A percentile compares a stretch with the other conserved stretches of the same genome.
Evolutionary conservation across 2,888 invertebrate species (phyloP).

Genomic region (Siphlonurus alternatus): DNA sequence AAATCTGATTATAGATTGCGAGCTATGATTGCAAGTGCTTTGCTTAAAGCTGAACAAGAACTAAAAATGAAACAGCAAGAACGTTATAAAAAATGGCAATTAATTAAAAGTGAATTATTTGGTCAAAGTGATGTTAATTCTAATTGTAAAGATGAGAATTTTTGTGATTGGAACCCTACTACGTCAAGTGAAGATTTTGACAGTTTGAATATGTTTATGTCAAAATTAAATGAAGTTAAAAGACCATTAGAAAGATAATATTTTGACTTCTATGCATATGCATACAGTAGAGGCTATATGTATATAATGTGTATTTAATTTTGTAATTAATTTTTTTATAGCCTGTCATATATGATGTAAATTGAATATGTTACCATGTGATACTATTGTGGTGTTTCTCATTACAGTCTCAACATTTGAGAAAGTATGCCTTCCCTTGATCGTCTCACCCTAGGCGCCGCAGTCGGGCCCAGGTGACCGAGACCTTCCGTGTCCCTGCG

Average conservation of each 20-base stretch:
- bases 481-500: not conserved
- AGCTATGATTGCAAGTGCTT: not conserved
- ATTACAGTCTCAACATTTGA: not conserved
- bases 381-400: not conserved
- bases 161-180: too few relatives aligned
- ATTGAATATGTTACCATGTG: too few relatives aligned
- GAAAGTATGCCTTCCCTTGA: not conserved
- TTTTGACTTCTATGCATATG: too few relatives aligned
- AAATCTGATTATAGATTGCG: not conserved
- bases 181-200: not conserved
- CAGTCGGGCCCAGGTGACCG: not conserved
- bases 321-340: too few relatives aligned
- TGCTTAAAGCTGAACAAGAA: not conserved
- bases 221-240: not conserved
- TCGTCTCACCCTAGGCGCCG: not conserved
- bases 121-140: not conserved
- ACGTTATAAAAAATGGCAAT: not conserved
- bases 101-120: not conserved
- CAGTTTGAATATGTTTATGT: not conserved
- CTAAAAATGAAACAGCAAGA: not conserved
- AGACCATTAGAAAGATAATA: not conserved
- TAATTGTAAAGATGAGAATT: not conserved
- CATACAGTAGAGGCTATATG: too few relatives aligned
- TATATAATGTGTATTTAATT: too few relatives aligned
- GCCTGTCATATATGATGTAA: too few relatives aligned